Evolutionary conservation across 2,888 invertebrate genomes (phyloP), one percentile per base, ranked within the genome.

Genomic region (Hemicrepidius hirtus): DNA sequence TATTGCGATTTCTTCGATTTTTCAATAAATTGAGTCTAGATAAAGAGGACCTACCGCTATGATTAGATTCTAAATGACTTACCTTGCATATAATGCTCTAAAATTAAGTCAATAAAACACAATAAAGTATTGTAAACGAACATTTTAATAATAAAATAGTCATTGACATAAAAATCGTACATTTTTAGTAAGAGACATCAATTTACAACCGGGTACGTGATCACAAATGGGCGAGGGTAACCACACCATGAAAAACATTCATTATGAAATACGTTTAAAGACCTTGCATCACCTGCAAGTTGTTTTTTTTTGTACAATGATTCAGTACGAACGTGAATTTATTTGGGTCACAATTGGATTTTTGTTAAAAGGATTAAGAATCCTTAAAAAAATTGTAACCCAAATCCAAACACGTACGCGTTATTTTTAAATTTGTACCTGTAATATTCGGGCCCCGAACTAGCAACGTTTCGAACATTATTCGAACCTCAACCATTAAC

Each of bases 141-240:
- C 82, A 85, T 83, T 85, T 85, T 86, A 85, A 86, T 86, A 85
- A 85, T 85, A 85, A 86, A 85, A 86, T 85, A 85, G 84, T 82
- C 84, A 84, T 85, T 85, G 85, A 86, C 86, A 86, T 86, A 82
- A 81, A 83, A 84, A 80, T 80, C 76, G 82, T 86, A 86, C 85
- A 85, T 82, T 75, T 75, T 75, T 24, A 44, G 44, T 76, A 80
- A 80, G 78, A 71, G 80, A 82, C 82, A 82, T 79, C 80, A 78
- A 82, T 80, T 79, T 80, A 79, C 71, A 76, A 74, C 67, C 69
- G 76, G 74, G 76, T 76, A 74, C 70, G 79, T 82, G 82, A 82
- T 82, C 84, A 84, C 82, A 82, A 77, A 73, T 80, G 79, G 74
- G 76, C 78, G 79, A 78, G 71, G 74, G 68, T 63, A 73, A 72